phyloP scores from a whole-genome alignment of 2,797 vertebrate genomes.

The Pterois miles region DNA sequence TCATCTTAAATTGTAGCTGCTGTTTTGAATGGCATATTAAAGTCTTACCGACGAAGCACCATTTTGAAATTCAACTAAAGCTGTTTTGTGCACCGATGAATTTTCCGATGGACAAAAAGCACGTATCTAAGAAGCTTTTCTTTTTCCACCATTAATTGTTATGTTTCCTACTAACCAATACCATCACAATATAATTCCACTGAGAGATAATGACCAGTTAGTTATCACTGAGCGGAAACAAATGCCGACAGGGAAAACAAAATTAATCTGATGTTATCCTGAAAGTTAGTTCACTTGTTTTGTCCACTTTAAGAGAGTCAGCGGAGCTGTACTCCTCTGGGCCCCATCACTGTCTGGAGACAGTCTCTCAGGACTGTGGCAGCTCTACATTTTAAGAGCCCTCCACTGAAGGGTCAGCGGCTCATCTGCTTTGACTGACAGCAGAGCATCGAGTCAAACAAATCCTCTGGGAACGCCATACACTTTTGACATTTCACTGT shows the following conservation, averaged over 20 bases:
- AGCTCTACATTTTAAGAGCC: slow-evolving; percentile 26
- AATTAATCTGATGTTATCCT: neutral
- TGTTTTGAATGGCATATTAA: neutral
- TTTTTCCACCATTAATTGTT: neutral
- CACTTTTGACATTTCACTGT: slow-evolving; percentile 21
- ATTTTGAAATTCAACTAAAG: neutral
- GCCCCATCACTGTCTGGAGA: slow-evolving; percentile 25
- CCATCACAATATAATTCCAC: neutral
- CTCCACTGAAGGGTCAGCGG: slow-evolving; percentile 27
- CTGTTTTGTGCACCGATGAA: neutral
- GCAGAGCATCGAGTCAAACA: slow-evolving; percentile 30
- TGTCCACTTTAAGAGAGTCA: slow-evolving; percentile 3
- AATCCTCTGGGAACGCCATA: slow-evolving; percentile 25
- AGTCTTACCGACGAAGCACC: neutral
- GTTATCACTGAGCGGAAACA: neutral
- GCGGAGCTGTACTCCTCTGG: slow-evolving; percentile 9
- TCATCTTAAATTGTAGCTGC: neutral
- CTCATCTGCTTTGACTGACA: slow-evolving; percentile 47
- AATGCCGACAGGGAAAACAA: neutral
- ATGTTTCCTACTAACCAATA: neutral
- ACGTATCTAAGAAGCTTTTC: neutral
- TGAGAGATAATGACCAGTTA: neutral
- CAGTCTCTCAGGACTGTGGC: slow-evolving; percentile 23
- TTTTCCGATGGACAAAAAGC: neutral
- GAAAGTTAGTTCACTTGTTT: neutral